Evolutionary conservation across 2,113 vertebrate species (phyloP).

Genomic region (Sceloporus tristichus): DNA sequence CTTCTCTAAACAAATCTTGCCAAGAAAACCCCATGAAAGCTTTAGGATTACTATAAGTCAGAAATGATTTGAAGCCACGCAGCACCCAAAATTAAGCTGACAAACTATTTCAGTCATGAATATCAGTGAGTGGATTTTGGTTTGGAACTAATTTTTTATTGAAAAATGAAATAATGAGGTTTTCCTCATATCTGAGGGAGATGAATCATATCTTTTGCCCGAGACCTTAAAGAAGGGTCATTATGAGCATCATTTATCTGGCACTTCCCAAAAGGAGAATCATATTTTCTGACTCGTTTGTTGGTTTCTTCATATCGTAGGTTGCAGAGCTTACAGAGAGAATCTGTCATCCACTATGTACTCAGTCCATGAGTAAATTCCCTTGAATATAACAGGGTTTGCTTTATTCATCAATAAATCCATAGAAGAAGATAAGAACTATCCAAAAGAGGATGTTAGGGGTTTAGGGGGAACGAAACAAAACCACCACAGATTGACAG

Average conservation of each 20-base stretch:
- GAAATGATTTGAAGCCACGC: no score
- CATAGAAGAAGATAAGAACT: conserved; percentile 1
- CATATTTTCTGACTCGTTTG: conserved; percentile 40
- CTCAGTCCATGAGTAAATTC: neutral
- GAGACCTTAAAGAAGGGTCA: conserved; percentile 45
- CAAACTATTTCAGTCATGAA: conserved; percentile 65
- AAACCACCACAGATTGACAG: neutral
- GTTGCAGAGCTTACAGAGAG: conserved; percentile 43
- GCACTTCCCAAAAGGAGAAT: conserved; percentile 34
- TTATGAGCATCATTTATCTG: conserved; percentile 37
- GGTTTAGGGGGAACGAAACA: neutral
- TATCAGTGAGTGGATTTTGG: conserved; percentile 59
- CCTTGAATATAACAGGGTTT: neutral
- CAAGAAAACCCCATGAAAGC: no score
- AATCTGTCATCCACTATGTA: conserved; percentile 5
- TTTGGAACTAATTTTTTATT: conserved; percentile 62
- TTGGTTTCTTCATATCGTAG: conserved; percentile 53
- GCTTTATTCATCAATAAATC: neutral
- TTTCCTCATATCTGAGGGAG: conserved; percentile 52
- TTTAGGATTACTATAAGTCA: no score
- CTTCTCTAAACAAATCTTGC: no score
- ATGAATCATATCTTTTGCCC: conserved; percentile 47
- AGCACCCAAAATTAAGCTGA: conserved; percentile 22
- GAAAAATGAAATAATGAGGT: conserved; percentile 72
- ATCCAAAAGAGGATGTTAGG: conserved; percentile 32